These are phyloP conservation scores for Glaucopsyche alexis DNA, from an alignment of 2,888 invertebrate species.

Conservation along the genomic window DNA sequence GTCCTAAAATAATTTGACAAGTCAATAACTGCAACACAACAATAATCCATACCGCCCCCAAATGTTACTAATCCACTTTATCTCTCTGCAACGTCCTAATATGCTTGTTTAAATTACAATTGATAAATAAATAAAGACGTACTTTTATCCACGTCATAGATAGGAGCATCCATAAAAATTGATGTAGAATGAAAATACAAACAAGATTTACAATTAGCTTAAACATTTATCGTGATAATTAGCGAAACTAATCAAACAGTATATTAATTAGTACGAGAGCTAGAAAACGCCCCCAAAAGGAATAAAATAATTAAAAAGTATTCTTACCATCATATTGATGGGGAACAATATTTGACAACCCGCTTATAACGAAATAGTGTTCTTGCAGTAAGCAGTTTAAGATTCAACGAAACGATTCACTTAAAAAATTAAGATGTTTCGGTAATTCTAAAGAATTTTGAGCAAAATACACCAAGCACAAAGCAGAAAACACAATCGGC, in stretches of 20 bases:
- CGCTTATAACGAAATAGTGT: background rate
- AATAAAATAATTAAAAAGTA: conserved; percentile 4
- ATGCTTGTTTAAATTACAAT: background rate
- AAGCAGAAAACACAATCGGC: background rate
- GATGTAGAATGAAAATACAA: background rate
- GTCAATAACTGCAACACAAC: conserved; percentile 16
- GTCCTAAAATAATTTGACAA: conserved; percentile 52
- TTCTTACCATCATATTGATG: conserved; percentile 10
- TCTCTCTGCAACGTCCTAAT: background rate
- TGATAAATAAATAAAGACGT: background rate
- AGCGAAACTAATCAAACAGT: background rate
- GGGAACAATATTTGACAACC: background rate
- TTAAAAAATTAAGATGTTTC: background rate
- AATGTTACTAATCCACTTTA: background rate
- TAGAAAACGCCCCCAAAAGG: conserved; percentile 16
- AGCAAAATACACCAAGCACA: background rate
- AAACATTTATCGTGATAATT: background rate
- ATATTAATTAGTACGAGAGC: background rate
- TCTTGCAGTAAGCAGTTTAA: background rate
- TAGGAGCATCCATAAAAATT: background rate
- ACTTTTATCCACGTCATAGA: background rate
- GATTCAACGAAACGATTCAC: background rate
- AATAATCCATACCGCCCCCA: background rate
- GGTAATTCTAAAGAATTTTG: conserved; percentile 4
- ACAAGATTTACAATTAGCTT: background rate